These are phyloP conservation scores for Dasysyrphus albostriatus DNA, from an alignment of 2,888 invertebrate genomes.

Conservation along the genomic window DNA sequence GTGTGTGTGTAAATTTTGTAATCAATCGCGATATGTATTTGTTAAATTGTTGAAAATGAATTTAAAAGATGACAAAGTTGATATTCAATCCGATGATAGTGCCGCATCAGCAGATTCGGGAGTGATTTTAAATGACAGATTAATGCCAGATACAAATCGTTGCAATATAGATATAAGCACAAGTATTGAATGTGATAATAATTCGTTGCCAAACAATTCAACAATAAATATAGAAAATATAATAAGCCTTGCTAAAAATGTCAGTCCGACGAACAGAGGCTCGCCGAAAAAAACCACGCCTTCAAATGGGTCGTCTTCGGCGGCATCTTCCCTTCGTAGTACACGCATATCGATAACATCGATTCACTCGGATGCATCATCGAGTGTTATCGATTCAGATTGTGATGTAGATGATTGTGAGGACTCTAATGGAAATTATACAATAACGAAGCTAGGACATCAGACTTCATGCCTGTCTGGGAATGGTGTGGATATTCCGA, in stretches of 20 bases:
- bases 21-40: background rate
- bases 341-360: constrained; percentile 82
- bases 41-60: constrained; percentile 65
- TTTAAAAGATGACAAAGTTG: constrained; percentile 65
- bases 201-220: constrained; percentile 28
- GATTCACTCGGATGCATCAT: constrained; percentile 81
- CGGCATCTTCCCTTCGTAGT: constrained; percentile 81
- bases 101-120: constrained; percentile 82
- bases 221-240: constrained; percentile 73
- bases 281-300: constrained; percentile 40
- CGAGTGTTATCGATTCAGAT: constrained; percentile 82
- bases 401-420: constrained; percentile 80
- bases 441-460: constrained; percentile 81
- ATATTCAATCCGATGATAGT: constrained; percentile 77
- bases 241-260: constrained; percentile 69
- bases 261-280: constrained; percentile 37
- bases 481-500: constrained; percentile 78
- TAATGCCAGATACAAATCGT: constrained; percentile 66
- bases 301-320: constrained; percentile 73
- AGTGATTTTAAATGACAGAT: constrained; percentile 80
- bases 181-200: constrained; percentile 59
- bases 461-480: constrained; percentile 79
- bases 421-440: constrained; percentile 78
- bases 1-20: background rate
- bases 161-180: constrained; percentile 65